Base-by-base conservation (phyloP, 2,888 invertebrate genomes). In the Neria commutata region DNA sequence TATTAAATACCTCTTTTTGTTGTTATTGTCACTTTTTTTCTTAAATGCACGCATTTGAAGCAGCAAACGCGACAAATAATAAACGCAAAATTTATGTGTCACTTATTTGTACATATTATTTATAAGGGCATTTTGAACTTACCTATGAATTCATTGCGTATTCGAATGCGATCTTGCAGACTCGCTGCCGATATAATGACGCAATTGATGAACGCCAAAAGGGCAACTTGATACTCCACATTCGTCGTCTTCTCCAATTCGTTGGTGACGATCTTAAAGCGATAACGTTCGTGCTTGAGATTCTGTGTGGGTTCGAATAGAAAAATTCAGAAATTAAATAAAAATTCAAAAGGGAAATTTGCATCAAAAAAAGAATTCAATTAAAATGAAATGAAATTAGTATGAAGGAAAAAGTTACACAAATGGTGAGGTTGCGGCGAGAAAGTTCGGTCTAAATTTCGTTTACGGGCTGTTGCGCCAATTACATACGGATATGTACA, bases 91-190 rank as follows among this genome's bases (percentile, higher is more conserved):
- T 48, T 33, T 26, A 42, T 58, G 46, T 54, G 50, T 19, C 45
- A 25, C 16, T 37, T 37, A 21, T 51, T 17, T 37, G 25, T 24
- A 29, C 34, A 26, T 21, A 14, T 23, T 21, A 21, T 10, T 48
- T 5, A 40, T 2, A 19, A 19, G n/a, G 21, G 42, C 21, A 14
- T 40, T 54, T 29, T 19, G 23, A 6, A 79, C 87, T 87, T 81
- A 95, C 97, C 96, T 76, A 96, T 93, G 81, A 97, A 95, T 85
- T 97, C 97, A 79, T 95, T 95, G 73, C 98, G 86, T 66, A 96
- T 89, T 67, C 93, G 85, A 66, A 91, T 90, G 73, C 97, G 86
- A 77, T 96, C 95, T 67, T 92, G 91, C 65, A 95, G 86, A 60
- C 91, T 87, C 48, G 93, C 89, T 11, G 94, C 94, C 19, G 94